phyloP scores from a whole-genome alignment of 2,888 invertebrate species.

The Zootermopsis nevadensis region DNA sequence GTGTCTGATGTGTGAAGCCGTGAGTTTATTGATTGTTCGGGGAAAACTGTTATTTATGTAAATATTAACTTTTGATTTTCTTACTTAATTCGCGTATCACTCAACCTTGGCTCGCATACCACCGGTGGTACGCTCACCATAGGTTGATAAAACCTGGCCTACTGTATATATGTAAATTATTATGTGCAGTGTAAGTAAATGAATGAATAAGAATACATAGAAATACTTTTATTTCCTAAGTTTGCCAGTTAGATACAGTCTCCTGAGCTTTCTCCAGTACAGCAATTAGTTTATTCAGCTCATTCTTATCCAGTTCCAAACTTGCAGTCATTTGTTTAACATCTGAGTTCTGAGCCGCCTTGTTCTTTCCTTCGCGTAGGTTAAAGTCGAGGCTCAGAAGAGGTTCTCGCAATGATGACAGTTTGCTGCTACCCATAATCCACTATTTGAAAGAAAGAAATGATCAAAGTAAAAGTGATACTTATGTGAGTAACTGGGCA shows the following conservation, averaged over 20 bases:
- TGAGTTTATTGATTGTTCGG: too few relatives aligned
- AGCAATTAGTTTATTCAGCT: constrained; percentile 57
- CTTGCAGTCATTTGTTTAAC: constrained; percentile 55
- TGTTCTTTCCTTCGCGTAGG: constrained; percentile 52
- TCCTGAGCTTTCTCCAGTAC: constrained; percentile 48
- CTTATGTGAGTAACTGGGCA: too few relatives aligned
- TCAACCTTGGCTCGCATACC: too few relatives aligned
- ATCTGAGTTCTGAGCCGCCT: constrained; percentile 49
- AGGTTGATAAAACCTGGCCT: too few relatives aligned
- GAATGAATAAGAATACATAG: not conserved
- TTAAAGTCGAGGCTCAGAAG: constrained; percentile 64
- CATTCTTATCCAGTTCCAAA: constrained; percentile 61
- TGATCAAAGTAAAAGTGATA: not conserved
- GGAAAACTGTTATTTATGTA: not conserved
- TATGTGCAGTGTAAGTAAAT: not conserved
- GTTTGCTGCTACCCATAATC: constrained; percentile 66
- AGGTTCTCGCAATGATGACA: constrained; percentile 64
- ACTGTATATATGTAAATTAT: not conserved
- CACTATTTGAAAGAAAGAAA: constrained; percentile 57
- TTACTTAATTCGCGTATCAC: too few relatives aligned
- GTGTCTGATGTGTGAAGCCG: too few relatives aligned
- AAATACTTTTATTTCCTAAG: not conserved
- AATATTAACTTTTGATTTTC: too few relatives aligned
- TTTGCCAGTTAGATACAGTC: constrained; percentile 35
- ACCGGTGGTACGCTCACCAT: too few relatives aligned